Evolutionary conservation across 2,888 invertebrate genomes (phyloP).

Genomic region (Dioctria rufipes): DNA sequence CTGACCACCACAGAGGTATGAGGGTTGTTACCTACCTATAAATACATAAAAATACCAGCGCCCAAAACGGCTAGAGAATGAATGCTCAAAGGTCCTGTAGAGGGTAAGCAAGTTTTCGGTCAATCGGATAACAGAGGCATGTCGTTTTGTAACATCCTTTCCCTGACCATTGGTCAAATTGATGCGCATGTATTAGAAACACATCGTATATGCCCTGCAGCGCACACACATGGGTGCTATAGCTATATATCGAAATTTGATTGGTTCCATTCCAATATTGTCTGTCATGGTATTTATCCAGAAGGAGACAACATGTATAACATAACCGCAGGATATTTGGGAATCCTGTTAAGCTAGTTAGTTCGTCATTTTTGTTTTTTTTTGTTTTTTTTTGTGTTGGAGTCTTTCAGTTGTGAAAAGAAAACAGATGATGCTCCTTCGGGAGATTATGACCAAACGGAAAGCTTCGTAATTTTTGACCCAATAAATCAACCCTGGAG

Average conservation of each 20-base stretch:
- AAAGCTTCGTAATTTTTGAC: slow-evolving; percentile 4
- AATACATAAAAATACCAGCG: neutral
- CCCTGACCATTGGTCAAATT: slow-evolving; percentile 52
- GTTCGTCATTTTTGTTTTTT: too few species aligned
- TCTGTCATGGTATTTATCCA: slow-evolving; percentile 6
- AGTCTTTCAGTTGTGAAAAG: slow-evolving; percentile 8
- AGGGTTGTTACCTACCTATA: too few species aligned
- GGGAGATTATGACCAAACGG: slow-evolving; percentile 19
- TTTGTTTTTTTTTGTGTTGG: too few species aligned
- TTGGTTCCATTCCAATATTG: slow-evolving; percentile 23
- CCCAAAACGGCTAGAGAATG: neutral
- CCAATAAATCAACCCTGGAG: slow-evolving; percentile 20
- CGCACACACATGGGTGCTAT: slow-evolving; percentile 46
- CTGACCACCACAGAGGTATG: neutral
- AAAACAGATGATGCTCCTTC: slow-evolving; percentile 36
- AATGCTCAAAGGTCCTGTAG: neutral
- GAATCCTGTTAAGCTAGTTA: slow-evolving; percentile 38
- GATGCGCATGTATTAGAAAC: slow-evolving; percentile 46
- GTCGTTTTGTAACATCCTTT: slow-evolving; percentile 2
- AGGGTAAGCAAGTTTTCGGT: slow-evolving; percentile 29
- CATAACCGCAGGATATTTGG: slow-evolving; percentile 31
- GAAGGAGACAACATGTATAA: neutral
- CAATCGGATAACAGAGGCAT: slow-evolving; percentile 16
- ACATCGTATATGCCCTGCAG: too few species aligned
- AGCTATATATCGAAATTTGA: slow-evolving; percentile 19